phyloP scores from a whole-genome alignment of 1,140 invertebrate genomes.

The Eriosoma lanigerum region DNA sequence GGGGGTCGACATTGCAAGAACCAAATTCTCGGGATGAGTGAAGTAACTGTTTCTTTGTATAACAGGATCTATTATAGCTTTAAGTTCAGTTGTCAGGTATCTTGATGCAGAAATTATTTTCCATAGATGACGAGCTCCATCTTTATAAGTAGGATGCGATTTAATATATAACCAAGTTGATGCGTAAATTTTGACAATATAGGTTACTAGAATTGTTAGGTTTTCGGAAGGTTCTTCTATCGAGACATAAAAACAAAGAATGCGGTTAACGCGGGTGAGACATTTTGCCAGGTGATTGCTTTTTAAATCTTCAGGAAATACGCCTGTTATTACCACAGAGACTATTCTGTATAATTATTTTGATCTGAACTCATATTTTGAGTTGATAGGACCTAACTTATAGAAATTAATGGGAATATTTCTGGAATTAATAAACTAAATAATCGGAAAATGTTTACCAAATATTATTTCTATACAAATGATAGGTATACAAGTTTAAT shows the following conservation, averaged over 20 bases:
- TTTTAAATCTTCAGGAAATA: slow-evolving; percentile 54
- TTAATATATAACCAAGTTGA: slow-evolving; percentile 55
- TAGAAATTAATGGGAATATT: too few species aligned
- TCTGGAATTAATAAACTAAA: too few species aligned
- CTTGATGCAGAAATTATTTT: slow-evolving; percentile 26
- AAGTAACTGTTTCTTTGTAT: too few species aligned
- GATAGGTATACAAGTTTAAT: too few species aligned
- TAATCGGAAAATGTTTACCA: too few species aligned
- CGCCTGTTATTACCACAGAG: slow-evolving; percentile 47
- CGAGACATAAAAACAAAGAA: slow-evolving; percentile 54
- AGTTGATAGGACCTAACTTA: too few species aligned
- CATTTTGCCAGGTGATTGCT: slow-evolving; percentile 53
- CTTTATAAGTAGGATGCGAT: slow-evolving; percentile 31
- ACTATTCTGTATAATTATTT: slow-evolving; percentile 56
- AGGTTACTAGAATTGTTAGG: slow-evolving; percentile 52
- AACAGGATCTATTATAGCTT: slow-evolving; percentile 57
- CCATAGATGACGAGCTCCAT: not conserved
- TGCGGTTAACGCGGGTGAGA: slow-evolving; percentile 54
- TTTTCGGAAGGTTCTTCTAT: slow-evolving; percentile 47
- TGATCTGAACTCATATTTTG: slow-evolving; percentile 56
- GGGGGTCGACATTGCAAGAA: too few species aligned
- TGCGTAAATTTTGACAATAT: slow-evolving; percentile 54
- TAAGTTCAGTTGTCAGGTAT: slow-evolving; percentile 39
- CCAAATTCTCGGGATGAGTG: too few species aligned
- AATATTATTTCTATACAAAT: too few species aligned